Conservation (phyloP, 2,888 invertebrate species). For the Anoplius nigerrimus region DNA sequence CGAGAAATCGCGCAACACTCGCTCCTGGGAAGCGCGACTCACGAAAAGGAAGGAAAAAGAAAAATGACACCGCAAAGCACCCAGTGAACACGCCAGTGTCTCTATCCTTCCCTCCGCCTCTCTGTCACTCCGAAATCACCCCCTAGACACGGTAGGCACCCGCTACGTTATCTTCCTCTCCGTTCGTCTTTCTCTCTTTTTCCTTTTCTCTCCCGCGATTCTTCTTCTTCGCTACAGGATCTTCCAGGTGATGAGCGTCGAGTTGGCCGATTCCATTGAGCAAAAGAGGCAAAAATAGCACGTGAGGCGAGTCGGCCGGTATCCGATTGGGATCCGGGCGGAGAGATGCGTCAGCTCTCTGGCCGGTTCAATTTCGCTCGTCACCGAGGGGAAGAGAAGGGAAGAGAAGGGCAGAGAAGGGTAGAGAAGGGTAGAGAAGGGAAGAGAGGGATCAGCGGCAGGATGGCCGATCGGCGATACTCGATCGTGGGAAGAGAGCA, state of each 20-base stretch:
- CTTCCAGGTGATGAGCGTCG: constrained; percentile 46
- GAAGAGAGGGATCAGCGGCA: constrained; percentile 9
- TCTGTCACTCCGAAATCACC: constrained; percentile 3
- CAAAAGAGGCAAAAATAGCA: neutral
- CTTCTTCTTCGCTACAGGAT: constrained; percentile 30
- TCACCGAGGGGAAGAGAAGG: neutral
- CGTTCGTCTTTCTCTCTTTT: constrained; percentile 10
- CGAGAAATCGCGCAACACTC: neutral
- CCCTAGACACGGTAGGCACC: neutral
- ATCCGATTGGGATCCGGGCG: too few relatives aligned
- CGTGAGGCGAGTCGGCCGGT: neutral
- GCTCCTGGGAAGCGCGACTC: neutral
- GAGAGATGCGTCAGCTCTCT: constrained; percentile 1
- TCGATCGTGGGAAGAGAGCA: too few relatives aligned
- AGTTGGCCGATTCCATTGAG: constrained; percentile 9
- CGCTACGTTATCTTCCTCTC: constrained; percentile 6
- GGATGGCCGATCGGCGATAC: too few relatives aligned
- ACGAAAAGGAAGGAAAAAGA: constrained; percentile 24
- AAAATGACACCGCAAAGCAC: constrained; percentile 2
- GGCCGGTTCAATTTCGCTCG: too few relatives aligned
- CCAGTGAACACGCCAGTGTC: too few relatives aligned
- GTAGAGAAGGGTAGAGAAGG: neutral
- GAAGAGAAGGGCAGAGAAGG: neutral
- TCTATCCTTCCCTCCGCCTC: neutral
- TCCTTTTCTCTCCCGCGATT: constrained; percentile 10